Conservation (phyloP, 1,140 invertebrate genomes). For the Platorchestia sp. region DNA sequence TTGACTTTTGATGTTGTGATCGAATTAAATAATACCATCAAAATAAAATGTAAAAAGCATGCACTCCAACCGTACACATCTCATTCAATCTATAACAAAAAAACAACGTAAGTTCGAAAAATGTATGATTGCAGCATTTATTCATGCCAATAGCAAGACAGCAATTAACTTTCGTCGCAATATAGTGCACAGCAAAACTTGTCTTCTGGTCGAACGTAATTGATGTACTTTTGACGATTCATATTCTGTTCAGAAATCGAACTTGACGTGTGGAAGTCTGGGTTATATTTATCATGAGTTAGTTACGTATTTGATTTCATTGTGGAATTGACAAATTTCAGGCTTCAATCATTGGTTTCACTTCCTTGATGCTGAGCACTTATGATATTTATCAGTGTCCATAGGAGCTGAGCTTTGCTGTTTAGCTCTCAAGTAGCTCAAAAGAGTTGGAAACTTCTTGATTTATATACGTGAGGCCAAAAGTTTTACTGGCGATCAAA, state of each 20-base stretch:
- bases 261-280: background rate
- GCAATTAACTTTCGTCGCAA: background rate
- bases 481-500: too few species aligned
- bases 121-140: too few species aligned
- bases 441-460: background rate
- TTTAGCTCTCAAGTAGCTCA: background rate
- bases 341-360: background rate
- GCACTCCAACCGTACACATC: too few species aligned
- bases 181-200: background rate
- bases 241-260: background rate
- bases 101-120: too few species aligned
- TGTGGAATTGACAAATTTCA: background rate
- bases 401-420: background rate
- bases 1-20: too few species aligned
- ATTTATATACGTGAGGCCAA: background rate
- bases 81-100: too few species aligned
- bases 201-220: background rate
- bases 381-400: background rate
- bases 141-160: background rate
- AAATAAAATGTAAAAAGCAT: too few species aligned
- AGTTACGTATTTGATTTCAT: background rate
- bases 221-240: background rate
- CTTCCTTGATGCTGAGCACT: background rate
- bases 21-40: too few species aligned
- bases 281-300: background rate